phyloP scores from a whole-genome alignment of 2,113 vertebrate species.

The Brachyistius frenatus region DNA sequence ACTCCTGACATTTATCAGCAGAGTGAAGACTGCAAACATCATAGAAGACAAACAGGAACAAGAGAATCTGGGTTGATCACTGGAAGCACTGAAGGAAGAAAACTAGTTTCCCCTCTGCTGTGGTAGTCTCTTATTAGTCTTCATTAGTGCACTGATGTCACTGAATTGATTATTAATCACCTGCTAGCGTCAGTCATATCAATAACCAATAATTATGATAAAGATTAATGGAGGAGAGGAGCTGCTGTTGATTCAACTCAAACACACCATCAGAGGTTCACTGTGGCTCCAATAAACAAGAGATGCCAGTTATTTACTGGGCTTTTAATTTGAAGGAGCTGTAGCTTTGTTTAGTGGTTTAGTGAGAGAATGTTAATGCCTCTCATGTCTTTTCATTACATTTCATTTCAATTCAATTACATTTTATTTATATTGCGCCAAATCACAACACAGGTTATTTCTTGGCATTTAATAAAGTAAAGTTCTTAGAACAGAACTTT shows the following conservation, averaged over 20 bases:
- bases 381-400: too few species aligned
- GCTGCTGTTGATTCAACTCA: neutral
- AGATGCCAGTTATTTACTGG: neutral
- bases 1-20: neutral
- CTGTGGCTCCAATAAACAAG: neutral
- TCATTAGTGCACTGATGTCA: neutral
- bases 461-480: too few species aligned
- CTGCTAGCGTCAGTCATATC: neutral
- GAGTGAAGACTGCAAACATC: neutral
- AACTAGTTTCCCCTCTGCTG: neutral
- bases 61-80: neutral
- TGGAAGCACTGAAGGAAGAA: neutral
- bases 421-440: too few species aligned
- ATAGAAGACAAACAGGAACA: neutral
- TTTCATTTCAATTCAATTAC: too few species aligned
- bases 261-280: neutral
- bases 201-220: neutral
- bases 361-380: too few species aligned
- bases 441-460: too few species aligned
- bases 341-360: too few species aligned
- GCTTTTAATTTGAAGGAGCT: too few species aligned
- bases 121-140: neutral
- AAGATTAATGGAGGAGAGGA: too few species aligned
- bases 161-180: constrained; percentile 4
- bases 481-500: too few species aligned